These are phyloP conservation scores for Amblyjoppa fuscipennis DNA, from an alignment of 2,888 invertebrate species.

Conservation along the genomic window DNA sequence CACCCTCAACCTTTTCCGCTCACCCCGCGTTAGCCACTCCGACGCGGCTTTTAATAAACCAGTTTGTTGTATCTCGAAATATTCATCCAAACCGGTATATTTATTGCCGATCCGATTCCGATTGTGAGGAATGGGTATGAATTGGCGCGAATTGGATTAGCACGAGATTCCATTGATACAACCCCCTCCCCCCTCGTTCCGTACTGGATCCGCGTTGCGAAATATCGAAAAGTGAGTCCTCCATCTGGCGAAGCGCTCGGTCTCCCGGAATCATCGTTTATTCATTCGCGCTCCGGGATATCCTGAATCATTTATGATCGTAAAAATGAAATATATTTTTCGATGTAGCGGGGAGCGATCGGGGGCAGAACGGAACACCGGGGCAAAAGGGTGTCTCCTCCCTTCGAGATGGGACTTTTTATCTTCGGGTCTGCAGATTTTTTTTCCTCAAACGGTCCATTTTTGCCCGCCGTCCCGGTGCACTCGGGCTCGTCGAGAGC, in stretches of 20 bases:
- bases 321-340: constrained; percentile 53
- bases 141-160: constrained; percentile 56
- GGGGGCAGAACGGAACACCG: not conserved
- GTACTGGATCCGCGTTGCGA: constrained; percentile 2
- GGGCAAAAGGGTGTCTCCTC: not conserved
- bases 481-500: not conserved
- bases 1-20: constrained; percentile 2
- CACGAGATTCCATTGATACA: constrained; percentile 47
- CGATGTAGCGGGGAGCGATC: not conserved
- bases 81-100: not conserved
- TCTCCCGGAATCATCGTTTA: constrained; percentile 57
- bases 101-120: constrained; percentile 1
- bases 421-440: not conserved
- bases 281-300: constrained; percentile 50
- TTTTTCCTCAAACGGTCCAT: too few relatives aligned
- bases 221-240: constrained; percentile 43
- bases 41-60: constrained; percentile 54
- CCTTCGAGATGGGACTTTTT: not conserved
- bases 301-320: constrained; percentile 58
- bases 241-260: constrained; percentile 11
- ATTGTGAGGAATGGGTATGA: constrained; percentile 23
- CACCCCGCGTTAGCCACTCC: not conserved
- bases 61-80: constrained; percentile 45
- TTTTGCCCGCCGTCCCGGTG: too few relatives aligned
- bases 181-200: not conserved